These are phyloP conservation scores for Gallinago nigripennis DNA, from an alignment of 2,797 vertebrate genomes.

Conservation along the genomic window DNA sequence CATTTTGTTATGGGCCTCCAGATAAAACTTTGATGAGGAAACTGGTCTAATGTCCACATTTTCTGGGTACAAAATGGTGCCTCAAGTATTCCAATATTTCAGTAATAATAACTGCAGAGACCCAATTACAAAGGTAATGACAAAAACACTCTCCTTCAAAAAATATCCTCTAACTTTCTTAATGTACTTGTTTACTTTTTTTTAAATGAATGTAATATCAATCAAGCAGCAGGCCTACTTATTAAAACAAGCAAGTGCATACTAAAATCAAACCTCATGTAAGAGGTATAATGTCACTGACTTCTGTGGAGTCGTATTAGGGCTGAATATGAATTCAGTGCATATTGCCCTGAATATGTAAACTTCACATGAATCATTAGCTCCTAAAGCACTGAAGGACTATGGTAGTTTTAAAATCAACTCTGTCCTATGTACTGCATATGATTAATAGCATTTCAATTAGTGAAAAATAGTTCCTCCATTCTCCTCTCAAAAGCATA, in stretches of 20 bases:
- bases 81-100: background rate
- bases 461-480: background rate
- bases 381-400: background rate
- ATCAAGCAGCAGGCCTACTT: background rate
- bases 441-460: background rate
- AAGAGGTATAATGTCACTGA: background rate
- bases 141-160: background rate
- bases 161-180: background rate
- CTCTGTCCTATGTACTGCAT: background rate
- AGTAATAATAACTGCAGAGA: background rate
- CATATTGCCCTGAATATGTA: background rate
- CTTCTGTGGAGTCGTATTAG: background rate
- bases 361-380: background rate
- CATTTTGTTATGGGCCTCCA: background rate
- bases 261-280: background rate
- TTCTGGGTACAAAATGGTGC: background rate
- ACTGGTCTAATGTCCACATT: background rate
- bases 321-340: background rate
- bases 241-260: background rate
- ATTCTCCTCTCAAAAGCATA: background rate
- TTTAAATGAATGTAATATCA: background rate
- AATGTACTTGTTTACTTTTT: background rate
- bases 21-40: background rate
- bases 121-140: background rate
- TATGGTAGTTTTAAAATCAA: background rate